A percentile compares a stretch with the other conserved stretches of the same genome.
Conservation (phyloP, 2,888 invertebrate genomes). For the Ophion costatus region DNA sequence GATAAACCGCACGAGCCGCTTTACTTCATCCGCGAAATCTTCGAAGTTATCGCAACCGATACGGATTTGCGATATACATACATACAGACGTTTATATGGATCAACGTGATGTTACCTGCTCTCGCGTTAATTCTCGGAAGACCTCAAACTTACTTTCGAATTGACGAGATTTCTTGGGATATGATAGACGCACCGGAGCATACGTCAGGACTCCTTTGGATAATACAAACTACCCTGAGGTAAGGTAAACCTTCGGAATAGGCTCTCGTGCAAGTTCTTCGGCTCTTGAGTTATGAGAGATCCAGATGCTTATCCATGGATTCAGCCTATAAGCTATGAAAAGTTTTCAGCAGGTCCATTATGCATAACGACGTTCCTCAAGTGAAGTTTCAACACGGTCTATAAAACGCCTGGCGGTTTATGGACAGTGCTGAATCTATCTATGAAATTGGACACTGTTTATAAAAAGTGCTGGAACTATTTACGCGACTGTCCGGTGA, state of each 20-base stretch:
- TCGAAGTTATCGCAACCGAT: conserved; percentile 40
- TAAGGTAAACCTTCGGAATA: not conserved
- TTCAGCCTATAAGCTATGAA: not conserved
- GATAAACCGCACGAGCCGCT: conserved; percentile 41
- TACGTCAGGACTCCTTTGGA: not conserved
- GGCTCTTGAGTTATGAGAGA: not conserved
- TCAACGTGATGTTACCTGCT: not conserved
- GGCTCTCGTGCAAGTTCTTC: not conserved
- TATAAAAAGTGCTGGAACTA: not conserved
- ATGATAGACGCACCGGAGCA: not conserved
- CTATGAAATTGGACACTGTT: not conserved
- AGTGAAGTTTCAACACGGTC: not conserved
- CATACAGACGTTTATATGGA: not conserved
- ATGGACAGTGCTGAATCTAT: not conserved
- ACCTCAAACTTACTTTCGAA: not conserved
- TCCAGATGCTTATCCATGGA: not conserved
- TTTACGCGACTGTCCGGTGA: not conserved
- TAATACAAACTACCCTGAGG: not conserved
- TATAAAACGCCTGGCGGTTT: not conserved
- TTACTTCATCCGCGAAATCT: conserved; percentile 33
- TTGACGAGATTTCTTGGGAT: not conserved
- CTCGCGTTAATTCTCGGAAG: not conserved
- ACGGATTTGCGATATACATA: not conserved
- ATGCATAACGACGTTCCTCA: not conserved
- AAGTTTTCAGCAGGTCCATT: not conserved